A percentile compares a stretch with the other conserved stretches of the same genome.
These are phyloP conservation scores for Osmerus mordax DNA, from an alignment of 2,113 vertebrate genomes.

Conservation along the genomic window DNA sequence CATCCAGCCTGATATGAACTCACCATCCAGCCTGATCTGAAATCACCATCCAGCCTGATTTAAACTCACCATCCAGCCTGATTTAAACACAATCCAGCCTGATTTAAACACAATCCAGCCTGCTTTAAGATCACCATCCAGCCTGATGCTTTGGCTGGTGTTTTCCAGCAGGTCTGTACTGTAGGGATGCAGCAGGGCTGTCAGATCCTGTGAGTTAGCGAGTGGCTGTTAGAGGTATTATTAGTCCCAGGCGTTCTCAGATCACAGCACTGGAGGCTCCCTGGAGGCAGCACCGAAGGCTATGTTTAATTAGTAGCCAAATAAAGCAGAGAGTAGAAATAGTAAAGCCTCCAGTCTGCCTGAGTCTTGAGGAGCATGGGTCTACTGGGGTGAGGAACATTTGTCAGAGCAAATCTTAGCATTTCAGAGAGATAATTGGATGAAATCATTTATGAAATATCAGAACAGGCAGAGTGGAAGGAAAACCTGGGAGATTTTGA, in stretches of 20 bases:
- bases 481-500: background rate
- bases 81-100: too few species aligned
- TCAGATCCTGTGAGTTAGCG: too few species aligned
- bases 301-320: slow-evolving; percentile 44
- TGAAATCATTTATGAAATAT: background rate
- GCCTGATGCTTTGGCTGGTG: too few species aligned
- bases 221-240: background rate
- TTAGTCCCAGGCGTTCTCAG: slow-evolving; percentile 18
- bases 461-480: background rate
- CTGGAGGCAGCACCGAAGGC: slow-evolving; percentile 26
- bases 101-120: too few species aligned
- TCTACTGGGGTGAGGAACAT: background rate
- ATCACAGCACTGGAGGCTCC: slow-evolving; percentile 7
- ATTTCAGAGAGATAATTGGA: background rate
- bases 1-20: too few species aligned
- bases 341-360: background rate
- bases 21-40: too few species aligned
- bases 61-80: too few species aligned
- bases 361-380: background rate
- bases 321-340: slow-evolving; percentile 14
- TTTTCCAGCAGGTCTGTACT: too few species aligned
- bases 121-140: too few species aligned
- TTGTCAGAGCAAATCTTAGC: background rate
- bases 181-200: too few species aligned
- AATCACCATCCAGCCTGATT: too few species aligned